Percentiles rank a stretch among this genome's conserved stretches.
Conservation (phyloP, 23 tunicate species). For the Clavelina lepadiformis region DNA sequence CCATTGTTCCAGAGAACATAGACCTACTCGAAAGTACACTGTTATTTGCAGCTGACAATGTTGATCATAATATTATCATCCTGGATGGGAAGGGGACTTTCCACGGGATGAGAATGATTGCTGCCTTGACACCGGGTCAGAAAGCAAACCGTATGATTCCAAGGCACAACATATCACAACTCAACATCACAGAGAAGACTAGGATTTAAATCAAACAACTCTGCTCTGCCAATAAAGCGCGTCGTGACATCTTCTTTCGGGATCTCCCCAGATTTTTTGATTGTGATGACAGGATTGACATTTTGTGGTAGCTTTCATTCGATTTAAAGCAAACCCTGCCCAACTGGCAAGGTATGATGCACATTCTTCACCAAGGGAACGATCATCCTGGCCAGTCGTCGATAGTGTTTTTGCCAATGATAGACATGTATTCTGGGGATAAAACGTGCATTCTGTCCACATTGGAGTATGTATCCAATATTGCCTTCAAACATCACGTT, state of each 20-base stretch:
- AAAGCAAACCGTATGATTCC: no score
- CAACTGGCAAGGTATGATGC: constrained; percentile 5
- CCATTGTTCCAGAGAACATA: no score
- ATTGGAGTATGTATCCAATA: constrained; percentile 2
- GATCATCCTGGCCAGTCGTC: constrained; percentile 4
- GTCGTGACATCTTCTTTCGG: not conserved
- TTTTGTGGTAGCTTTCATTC: constrained; percentile 1
- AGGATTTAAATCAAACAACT: constrained; percentile 1
- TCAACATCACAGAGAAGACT: no score
- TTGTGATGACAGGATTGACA: constrained; percentile 4
- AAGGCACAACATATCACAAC: no score
- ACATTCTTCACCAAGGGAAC: constrained; percentile 3
- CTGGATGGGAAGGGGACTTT: no score
- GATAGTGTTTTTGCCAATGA: constrained; percentile 4
- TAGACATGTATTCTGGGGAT: not conserved
- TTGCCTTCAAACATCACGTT: constrained; percentile 4
- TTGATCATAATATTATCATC: no score
- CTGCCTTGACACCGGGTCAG: no score
- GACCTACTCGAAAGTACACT: no score
- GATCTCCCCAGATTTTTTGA: constrained; percentile 3
- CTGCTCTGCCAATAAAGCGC: constrained; percentile 1
- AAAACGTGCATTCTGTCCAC: constrained; percentile 3
- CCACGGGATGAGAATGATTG: no score
- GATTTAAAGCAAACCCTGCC: constrained; percentile 1
- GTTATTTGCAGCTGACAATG: no score